These are phyloP conservation scores for Plagodis dolabraria DNA, from an alignment of 2,888 invertebrate species.

Conservation along the genomic window DNA sequence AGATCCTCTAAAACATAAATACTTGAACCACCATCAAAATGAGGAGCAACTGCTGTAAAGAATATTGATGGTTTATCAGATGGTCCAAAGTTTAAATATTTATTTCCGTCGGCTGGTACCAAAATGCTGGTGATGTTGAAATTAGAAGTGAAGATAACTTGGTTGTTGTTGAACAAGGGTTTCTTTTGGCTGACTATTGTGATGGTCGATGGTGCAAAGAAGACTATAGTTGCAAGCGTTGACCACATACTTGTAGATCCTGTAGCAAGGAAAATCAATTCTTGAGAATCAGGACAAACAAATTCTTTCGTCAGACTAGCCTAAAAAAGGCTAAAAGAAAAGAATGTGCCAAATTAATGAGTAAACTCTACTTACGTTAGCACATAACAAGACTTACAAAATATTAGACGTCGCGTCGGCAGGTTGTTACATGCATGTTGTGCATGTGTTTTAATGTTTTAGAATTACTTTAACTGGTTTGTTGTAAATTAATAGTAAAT, in stretches of 20 bases:
- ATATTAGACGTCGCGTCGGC: too few relatives aligned
- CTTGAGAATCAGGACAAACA: too few relatives aligned
- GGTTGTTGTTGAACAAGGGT: slow-evolving; percentile 54
- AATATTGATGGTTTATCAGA: slow-evolving; percentile 65
- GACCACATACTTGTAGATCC: slow-evolving; percentile 21
- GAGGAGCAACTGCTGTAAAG: slow-evolving; percentile 60
- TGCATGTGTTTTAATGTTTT: too few relatives aligned
- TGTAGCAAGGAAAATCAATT: slow-evolving; percentile 6
- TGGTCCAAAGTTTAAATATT: slow-evolving; percentile 50
- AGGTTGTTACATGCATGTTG: too few relatives aligned
- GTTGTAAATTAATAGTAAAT: too few relatives aligned
- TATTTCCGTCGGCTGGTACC: slow-evolving; percentile 58
- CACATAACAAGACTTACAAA: too few relatives aligned
- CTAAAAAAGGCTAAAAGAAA: too few relatives aligned
- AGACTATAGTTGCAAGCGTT: slow-evolving; percentile 15
- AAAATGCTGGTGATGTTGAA: slow-evolving; percentile 63
- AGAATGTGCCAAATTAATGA: too few relatives aligned
- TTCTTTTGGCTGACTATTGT: not conserved
- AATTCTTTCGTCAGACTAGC: too few relatives aligned
- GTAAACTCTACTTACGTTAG: too few relatives aligned
- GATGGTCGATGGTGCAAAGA: slow-evolving; percentile 11
- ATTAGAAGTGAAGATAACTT: slow-evolving; percentile 60
- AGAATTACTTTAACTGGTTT: too few relatives aligned
- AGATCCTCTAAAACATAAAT: slow-evolving; percentile 70
- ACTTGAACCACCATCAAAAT: slow-evolving; percentile 61